Evolutionary conservation across 1,140 invertebrate species (phyloP).

Genomic region (Eurosta solidaginis): DNA sequence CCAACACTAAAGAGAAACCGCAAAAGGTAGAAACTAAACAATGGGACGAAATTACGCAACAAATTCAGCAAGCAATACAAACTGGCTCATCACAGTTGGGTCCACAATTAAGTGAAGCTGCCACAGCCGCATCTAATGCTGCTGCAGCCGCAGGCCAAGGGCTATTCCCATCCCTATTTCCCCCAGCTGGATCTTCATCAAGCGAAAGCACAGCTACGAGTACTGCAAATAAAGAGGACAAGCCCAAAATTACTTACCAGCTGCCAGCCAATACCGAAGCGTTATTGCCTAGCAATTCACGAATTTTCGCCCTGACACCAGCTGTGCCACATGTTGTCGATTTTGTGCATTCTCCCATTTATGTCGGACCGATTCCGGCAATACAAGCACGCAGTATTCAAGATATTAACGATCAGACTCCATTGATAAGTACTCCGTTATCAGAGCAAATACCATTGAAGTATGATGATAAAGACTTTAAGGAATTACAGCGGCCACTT

Average conservation of each 20-base stretch:
- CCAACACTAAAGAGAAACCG: neutral
- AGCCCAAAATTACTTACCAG: neutral
- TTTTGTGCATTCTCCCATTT: slow-evolving; percentile 41
- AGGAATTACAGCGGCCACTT: neutral
- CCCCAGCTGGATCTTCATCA: neutral
- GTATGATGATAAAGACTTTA: neutral
- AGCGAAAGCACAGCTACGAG: neutral
- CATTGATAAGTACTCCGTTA: neutral
- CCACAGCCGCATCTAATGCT: neutral
- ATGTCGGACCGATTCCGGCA: slow-evolving; percentile 46
- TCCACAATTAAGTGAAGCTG: slow-evolving; percentile 15
- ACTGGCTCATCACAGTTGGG: neutral
- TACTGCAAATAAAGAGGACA: neutral
- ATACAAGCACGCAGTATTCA: slow-evolving; percentile 54
- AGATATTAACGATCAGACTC: neutral
- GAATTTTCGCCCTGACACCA: slow-evolving; percentile 49
- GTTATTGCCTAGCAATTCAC: slow-evolving; percentile 36
- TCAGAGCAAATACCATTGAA: slow-evolving; percentile 37
- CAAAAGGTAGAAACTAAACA: neutral
- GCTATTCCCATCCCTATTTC: neutral
- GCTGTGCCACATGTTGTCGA: slow-evolving; percentile 46
- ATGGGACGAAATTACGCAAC: neutral
- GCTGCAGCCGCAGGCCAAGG: slow-evolving; percentile 41
- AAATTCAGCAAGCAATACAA: slow-evolving; percentile 1
- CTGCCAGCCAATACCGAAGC: neutral